Conservation (phyloP, 1,140 invertebrate species). For the Lamellibrachia luymesi region DNA sequence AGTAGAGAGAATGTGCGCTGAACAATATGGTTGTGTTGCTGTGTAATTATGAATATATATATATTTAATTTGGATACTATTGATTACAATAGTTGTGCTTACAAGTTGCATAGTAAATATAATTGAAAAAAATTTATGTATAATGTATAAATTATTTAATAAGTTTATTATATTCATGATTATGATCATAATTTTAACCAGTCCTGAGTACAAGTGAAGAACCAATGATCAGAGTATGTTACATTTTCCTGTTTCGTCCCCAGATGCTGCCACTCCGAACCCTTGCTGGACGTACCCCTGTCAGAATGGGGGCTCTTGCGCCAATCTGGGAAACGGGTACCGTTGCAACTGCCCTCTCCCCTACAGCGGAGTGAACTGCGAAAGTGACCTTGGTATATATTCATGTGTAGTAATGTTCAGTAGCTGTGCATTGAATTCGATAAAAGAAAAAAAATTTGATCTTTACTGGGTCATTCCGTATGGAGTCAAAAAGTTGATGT, state of each 20-base stretch:
- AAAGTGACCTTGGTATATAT: slow-evolving; percentile 14
- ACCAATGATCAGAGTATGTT: not conserved
- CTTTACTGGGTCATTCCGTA: too few species aligned
- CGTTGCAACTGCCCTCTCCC: slow-evolving; percentile 61
- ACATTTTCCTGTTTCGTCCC: not conserved
- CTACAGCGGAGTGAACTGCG: slow-evolving; percentile 40
- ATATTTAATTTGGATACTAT: too few species aligned
- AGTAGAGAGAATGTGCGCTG: too few species aligned
- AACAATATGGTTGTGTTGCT: too few species aligned
- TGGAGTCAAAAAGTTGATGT: too few species aligned
- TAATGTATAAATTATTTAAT: too few species aligned
- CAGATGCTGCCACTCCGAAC: slow-evolving; percentile 30
- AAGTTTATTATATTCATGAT: too few species aligned
- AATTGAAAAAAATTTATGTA: too few species aligned
- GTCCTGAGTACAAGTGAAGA: not conserved
- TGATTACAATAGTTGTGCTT: too few species aligned
- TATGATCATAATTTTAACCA: not conserved
- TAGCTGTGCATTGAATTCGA: not conserved
- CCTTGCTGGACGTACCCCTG: slow-evolving; percentile 74
- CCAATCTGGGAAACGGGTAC: slow-evolving; percentile 26
- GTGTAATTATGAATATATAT: too few species aligned
- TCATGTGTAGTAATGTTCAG: not conserved
- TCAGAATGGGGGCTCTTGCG: slow-evolving; percentile 90
- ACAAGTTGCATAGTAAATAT: too few species aligned
- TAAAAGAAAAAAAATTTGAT: too few species aligned